Conservation (phyloP, 2,888 invertebrate species). For the Palloptera scutellata region DNA sequence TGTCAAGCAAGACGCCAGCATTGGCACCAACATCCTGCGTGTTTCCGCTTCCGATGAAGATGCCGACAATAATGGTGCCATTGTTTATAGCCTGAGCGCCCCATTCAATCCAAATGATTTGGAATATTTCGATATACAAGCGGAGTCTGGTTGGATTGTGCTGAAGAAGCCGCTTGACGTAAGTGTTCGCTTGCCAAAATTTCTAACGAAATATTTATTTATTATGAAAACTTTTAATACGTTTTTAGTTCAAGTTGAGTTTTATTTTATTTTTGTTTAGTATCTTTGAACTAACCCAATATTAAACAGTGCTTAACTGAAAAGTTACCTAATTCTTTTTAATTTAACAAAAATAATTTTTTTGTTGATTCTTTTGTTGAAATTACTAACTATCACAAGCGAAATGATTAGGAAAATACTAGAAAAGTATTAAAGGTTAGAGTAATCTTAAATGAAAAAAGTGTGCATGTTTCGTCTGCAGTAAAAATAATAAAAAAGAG, state of each 20-base stretch:
- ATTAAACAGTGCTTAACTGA: not conserved
- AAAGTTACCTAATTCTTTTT: constrained; percentile 19
- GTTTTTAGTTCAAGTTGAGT: constrained; percentile 3
- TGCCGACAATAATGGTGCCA: constrained; percentile 95
- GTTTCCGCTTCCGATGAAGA: constrained; percentile 97
- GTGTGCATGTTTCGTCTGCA: not conserved
- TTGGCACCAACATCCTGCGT: constrained; percentile 91
- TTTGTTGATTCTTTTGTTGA: constrained; percentile 17
- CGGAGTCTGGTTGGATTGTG: constrained; percentile 97
- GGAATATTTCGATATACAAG: constrained; percentile 96
- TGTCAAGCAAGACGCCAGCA: constrained; percentile 95
- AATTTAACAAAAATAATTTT: constrained; percentile 26
- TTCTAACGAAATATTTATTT: constrained; percentile 34
- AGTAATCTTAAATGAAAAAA: not conserved
- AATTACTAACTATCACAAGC: constrained; percentile 25
- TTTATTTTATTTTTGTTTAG: constrained; percentile 14
- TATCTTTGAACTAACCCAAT: too few relatives aligned
- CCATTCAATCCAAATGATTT: constrained; percentile 88
- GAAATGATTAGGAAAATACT: not conserved
- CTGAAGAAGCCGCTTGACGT: constrained; percentile 95
- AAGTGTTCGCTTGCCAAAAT: constrained; percentile 70
- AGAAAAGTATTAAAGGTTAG: too few relatives aligned
- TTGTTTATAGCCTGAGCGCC: constrained; percentile 89
- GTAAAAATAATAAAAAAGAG: constrained; percentile 11
- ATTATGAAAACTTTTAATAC: constrained; percentile 29